Evolutionary conservation across 1,140 invertebrate genomes (phyloP).

Genomic region (Pogonomyrmex californicus): DNA sequence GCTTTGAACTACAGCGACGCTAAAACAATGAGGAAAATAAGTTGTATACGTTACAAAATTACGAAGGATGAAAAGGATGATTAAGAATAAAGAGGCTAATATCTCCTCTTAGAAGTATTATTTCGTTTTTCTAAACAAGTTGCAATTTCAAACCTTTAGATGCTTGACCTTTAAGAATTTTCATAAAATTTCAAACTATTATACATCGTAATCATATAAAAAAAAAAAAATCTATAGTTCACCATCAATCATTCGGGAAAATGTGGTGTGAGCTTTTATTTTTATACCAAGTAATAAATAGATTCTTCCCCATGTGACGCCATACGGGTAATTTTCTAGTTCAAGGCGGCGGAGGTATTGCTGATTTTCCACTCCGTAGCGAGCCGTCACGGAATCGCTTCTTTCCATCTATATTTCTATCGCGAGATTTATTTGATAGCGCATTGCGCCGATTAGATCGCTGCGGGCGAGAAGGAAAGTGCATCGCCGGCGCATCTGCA

Average conservation of each 20-base stretch:
- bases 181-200: constrained; percentile 17
- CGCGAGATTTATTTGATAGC: constrained; percentile 49
- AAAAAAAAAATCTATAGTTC: constrained; percentile 1
- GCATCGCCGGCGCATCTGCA: constrained; percentile 40
- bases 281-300: constrained; percentile 45
- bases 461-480: constrained; percentile 47
- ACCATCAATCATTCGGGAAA: neutral
- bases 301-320: constrained; percentile 2
- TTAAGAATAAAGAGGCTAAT: neutral
- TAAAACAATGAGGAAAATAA: neutral
- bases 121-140: neutral
- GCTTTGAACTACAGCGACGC: neutral
- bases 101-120: neutral
- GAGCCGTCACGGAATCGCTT: constrained; percentile 34
- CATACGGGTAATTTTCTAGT: constrained; percentile 55
- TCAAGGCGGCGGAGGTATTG: constrained; percentile 27
- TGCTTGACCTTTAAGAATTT: neutral
- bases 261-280: constrained; percentile 30
- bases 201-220: neutral
- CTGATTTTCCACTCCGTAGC: constrained; percentile 48
- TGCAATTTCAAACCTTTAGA: neutral
- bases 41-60: neutral
- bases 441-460: constrained; percentile 43
- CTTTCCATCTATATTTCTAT: constrained; percentile 47
- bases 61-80: neutral